Conservation (phyloP, 2,888 invertebrate species). For the Atrina japonica region DNA sequence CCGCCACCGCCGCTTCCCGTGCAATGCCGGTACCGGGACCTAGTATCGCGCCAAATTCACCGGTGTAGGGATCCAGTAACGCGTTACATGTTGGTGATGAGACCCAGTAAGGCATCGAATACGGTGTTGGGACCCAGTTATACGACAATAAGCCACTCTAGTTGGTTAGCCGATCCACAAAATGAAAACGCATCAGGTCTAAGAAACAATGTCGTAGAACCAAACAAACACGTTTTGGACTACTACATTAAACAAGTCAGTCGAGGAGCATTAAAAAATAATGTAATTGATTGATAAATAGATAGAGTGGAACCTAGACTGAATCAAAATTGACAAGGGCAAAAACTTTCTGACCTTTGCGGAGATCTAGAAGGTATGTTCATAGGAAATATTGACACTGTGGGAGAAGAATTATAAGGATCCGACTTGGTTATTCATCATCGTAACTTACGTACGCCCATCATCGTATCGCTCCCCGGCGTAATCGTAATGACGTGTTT, state of each 20-base stretch:
- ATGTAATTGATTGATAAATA: constrained; percentile 16
- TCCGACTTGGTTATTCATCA: constrained; percentile 43
- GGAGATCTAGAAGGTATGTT: constrained; percentile 23
- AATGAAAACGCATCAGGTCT: too few species aligned
- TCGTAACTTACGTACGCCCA: constrained; percentile 6
- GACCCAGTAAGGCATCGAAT: too few species aligned
- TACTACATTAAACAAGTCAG: constrained; percentile 9
- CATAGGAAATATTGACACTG: constrained; percentile 8
- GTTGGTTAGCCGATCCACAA: too few species aligned
- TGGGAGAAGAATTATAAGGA: constrained; percentile 18
- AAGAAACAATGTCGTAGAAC: too few species aligned
- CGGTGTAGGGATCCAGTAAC: too few species aligned
- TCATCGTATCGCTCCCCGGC: background rate
- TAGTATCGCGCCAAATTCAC: too few species aligned
- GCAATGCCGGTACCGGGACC: too few species aligned
- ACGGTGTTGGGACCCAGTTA: too few species aligned
- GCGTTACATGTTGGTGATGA: too few species aligned
- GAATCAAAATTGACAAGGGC: constrained; percentile 12
- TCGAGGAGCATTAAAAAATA: constrained; percentile 22
- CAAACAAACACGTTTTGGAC: too few species aligned
- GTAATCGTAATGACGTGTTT: background rate
- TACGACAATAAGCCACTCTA: too few species aligned
- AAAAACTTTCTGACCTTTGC: constrained; percentile 14
- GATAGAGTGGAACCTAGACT: constrained; percentile 11
- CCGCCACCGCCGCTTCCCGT: too few species aligned